Conservation (phyloP, 2,113 vertebrate species). For the Prionailurus bengalensis region DNA sequence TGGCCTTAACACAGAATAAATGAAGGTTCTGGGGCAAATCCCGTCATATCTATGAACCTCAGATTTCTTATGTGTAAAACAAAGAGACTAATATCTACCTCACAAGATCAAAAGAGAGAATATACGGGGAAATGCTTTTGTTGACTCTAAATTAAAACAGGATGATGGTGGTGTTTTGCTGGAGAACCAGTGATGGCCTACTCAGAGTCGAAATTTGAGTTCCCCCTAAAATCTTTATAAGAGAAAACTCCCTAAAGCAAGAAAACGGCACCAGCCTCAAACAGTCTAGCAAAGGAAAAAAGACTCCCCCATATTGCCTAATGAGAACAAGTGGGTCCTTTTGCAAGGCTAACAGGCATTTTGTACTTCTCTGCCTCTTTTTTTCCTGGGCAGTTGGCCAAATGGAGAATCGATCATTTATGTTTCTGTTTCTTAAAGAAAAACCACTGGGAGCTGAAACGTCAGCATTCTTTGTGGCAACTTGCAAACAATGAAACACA, state of each 20-base stretch:
- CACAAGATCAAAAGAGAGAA: not conserved
- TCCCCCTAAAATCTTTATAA: not conserved
- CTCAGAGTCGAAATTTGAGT: not conserved
- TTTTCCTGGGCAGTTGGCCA: conserved; percentile 73
- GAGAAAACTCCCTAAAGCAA: not conserved
- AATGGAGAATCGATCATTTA: conserved; percentile 65
- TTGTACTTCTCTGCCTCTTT: conserved; percentile 54
- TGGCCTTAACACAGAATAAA: not conserved
- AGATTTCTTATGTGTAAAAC: conserved; percentile 6
- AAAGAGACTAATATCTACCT: not conserved
- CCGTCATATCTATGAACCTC: not conserved
- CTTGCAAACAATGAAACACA: conserved; percentile 71
- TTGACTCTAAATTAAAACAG: not conserved
- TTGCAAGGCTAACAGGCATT: conserved; percentile 56
- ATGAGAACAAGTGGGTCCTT: conserved; percentile 17
- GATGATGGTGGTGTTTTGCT: not conserved
- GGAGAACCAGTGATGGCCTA: not conserved
- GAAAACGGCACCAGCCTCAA: not conserved
- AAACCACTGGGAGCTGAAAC: conserved; percentile 70
- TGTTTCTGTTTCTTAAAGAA: conserved; percentile 68
- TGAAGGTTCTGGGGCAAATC: conserved; percentile 12
- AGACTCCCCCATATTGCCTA: not conserved
- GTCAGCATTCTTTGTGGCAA: conserved; percentile 63
- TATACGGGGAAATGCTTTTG: not conserved
- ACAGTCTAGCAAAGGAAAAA: not conserved